Evolutionary conservation across 2,888 invertebrate species (phyloP).

Genomic region (Aleiodes alternator): DNA sequence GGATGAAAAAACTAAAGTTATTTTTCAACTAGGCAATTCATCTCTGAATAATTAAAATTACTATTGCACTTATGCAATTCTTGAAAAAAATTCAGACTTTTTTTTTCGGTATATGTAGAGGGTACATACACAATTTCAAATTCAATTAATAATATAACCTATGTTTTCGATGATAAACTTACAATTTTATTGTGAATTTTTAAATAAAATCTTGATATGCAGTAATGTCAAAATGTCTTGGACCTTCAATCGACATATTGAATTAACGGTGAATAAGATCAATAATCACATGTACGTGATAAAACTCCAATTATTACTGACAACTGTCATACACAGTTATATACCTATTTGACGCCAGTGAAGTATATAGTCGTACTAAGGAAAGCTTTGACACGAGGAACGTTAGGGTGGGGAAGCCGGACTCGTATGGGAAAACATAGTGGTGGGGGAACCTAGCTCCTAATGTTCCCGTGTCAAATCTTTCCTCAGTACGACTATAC

Average conservation of each 20-base stretch:
- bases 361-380: too few relatives aligned
- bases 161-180: background rate
- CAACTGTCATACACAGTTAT: slow-evolving; percentile 22
- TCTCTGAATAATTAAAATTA: slow-evolving; percentile 12
- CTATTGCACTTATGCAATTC: slow-evolving; percentile 41
- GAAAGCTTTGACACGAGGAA: too few relatives aligned
- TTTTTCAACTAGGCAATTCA: background rate
- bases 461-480: too few relatives aligned
- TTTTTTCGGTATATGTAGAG: slow-evolving; percentile 13
- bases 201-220: background rate
- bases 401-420: too few relatives aligned
- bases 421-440: too few relatives aligned
- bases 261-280: slow-evolving; percentile 17
- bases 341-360: background rate
- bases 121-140: slow-evolving; percentile 17
- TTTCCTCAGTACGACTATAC: too few relatives aligned
- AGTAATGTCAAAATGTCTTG: background rate
- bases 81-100: slow-evolving; percentile 6
- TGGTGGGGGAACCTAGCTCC: too few relatives aligned
- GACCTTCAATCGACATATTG: slow-evolving; percentile 20
- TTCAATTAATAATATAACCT: slow-evolving; percentile 42
- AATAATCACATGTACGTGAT: slow-evolving; percentile 30
- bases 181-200: background rate
- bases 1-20: background rate
- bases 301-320: slow-evolving; percentile 28